These are phyloP conservation scores for Aphelinus atriplicis DNA, from an alignment of 1,140 invertebrate genomes.

Conservation along the genomic window DNA sequence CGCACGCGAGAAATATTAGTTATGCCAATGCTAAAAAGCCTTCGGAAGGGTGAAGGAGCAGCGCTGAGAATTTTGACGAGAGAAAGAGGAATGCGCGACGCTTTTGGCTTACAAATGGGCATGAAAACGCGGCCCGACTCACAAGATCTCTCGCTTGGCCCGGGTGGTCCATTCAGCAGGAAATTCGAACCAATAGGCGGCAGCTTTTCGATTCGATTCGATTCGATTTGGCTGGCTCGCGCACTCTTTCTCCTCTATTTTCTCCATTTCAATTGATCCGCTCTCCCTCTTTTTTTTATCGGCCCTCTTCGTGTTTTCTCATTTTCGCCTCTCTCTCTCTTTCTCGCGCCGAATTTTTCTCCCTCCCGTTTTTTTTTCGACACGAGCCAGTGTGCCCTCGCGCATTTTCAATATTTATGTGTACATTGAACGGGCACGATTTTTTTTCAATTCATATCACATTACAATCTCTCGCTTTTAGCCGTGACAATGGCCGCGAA, in stretches of 20 bases:
- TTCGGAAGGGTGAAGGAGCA: slow-evolving; percentile 24
- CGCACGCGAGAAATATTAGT: slow-evolving; percentile 38
- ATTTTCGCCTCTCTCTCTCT: slow-evolving; percentile 7
- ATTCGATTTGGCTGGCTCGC: neutral
- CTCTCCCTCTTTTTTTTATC: slow-evolving; percentile 14
- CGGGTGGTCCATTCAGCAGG: slow-evolving; percentile 27
- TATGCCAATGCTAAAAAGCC: slow-evolving; percentile 41
- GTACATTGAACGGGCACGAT: neutral
- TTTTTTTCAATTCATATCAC: neutral
- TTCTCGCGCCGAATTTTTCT: neutral
- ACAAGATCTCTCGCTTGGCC: slow-evolving; percentile 36
- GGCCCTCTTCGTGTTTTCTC: slow-evolving; percentile 9
- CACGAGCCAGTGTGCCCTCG: no score
- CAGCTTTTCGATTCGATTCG: slow-evolving; percentile 29
- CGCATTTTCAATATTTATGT: neutral
- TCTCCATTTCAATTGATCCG: slow-evolving; percentile 29
- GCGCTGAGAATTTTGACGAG: slow-evolving; percentile 42
- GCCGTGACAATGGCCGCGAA: slow-evolving; percentile 10
- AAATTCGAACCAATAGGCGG: slow-evolving; percentile 44
- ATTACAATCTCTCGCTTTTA: slow-evolving; percentile 8
- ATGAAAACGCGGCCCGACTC: slow-evolving; percentile 33
- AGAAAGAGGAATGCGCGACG: slow-evolving; percentile 41
- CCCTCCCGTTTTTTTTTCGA: neutral
- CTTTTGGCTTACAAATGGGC: slow-evolving; percentile 34
- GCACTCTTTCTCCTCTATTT: slow-evolving; percentile 15